phyloP scores from a whole-genome alignment of 1,140 invertebrate genomes.

The Drosophila punjabiensis region DNA sequence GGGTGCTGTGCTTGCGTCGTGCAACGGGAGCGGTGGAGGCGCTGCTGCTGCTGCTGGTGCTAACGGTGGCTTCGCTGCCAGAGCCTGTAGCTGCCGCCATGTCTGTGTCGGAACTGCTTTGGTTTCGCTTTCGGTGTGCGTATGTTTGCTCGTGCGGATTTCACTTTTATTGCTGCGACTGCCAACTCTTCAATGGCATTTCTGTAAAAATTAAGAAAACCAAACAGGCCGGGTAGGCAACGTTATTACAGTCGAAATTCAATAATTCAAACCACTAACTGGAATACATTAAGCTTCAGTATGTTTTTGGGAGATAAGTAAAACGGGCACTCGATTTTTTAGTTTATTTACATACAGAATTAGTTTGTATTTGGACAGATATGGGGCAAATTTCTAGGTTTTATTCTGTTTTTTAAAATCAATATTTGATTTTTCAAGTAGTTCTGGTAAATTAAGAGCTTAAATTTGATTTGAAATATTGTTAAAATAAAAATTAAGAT shows the following conservation, averaged over 20 bases:
- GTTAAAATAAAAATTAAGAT: too few species aligned
- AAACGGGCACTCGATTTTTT: not conserved
- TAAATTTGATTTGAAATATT: not conserved
- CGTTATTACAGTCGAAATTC: slow-evolving; percentile 40
- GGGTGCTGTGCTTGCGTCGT: slow-evolving; percentile 66
- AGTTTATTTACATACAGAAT: not conserved
- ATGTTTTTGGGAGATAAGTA: not conserved
- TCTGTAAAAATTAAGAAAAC: slow-evolving; percentile 71
- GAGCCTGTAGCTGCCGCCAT: slow-evolving; percentile 58
- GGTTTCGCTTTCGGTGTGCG: slow-evolving; percentile 37
- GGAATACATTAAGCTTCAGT: slow-evolving; percentile 3
- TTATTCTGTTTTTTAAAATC: too few species aligned
- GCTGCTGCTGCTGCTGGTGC: slow-evolving; percentile 19
- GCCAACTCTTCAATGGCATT: slow-evolving; percentile 75
- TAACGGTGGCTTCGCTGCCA: slow-evolving; percentile 14
- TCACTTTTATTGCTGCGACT: slow-evolving; percentile 75
- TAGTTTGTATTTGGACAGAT: too few species aligned
- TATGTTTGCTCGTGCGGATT: slow-evolving; percentile 67
- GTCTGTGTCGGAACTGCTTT: slow-evolving; percentile 31
- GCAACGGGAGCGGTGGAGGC: slow-evolving; percentile 14
- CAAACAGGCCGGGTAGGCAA: slow-evolving; percentile 19
- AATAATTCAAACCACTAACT: slow-evolving; percentile 1
- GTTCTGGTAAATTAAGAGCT: not conserved
- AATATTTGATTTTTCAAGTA: not conserved
- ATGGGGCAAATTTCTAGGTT: too few species aligned